These are phyloP conservation scores for Ophthalmolycus amberensis DNA, from an alignment of 2,113 vertebrate genomes.

Conservation along the genomic window DNA sequence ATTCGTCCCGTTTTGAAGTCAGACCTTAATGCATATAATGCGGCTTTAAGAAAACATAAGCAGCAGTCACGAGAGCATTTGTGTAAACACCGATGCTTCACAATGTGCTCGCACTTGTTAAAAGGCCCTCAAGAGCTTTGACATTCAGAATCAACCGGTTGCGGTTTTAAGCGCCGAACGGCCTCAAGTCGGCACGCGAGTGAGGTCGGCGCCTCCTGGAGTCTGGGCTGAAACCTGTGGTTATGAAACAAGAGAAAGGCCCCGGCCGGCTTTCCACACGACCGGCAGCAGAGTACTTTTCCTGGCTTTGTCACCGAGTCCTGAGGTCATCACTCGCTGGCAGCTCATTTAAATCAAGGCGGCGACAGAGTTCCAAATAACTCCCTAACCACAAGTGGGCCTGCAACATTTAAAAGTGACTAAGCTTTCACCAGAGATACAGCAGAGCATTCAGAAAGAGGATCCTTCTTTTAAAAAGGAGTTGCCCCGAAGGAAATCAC, in stretches of 20 bases:
- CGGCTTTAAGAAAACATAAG: background rate
- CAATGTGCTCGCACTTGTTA: slow-evolving; percentile 16
- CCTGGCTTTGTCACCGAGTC: slow-evolving; percentile 51
- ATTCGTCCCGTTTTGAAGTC: background rate
- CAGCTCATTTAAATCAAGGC: slow-evolving; percentile 31
- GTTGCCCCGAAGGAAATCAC: background rate
- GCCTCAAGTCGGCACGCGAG: slow-evolving; percentile 52
- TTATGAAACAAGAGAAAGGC: slow-evolving; percentile 62
- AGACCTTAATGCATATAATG: background rate
- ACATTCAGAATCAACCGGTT: slow-evolving; percentile 59
- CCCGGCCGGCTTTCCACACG: slow-evolving; percentile 45
- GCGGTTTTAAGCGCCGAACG: slow-evolving; percentile 30
- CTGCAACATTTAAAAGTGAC: slow-evolving; percentile 14
- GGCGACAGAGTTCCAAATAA: slow-evolving; percentile 15
- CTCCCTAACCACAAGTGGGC: slow-evolving; percentile 10
- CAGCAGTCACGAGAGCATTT: slow-evolving; percentile 15
- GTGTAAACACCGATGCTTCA: slow-evolving; percentile 10
- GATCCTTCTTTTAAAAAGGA: no score
- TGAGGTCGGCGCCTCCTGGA: slow-evolving; percentile 51
- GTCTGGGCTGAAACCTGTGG: slow-evolving; percentile 39
- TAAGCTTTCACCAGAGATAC: slow-evolving; percentile 2
- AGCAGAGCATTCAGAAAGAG: background rate
- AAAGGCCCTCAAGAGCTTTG: slow-evolving; percentile 32
- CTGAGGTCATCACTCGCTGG: slow-evolving; percentile 53
- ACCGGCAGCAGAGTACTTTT: slow-evolving; percentile 54